Evolutionary conservation across 2,113 vertebrate genomes (phyloP).

Genomic region (Ptilonorhynchus violaceus): DNA sequence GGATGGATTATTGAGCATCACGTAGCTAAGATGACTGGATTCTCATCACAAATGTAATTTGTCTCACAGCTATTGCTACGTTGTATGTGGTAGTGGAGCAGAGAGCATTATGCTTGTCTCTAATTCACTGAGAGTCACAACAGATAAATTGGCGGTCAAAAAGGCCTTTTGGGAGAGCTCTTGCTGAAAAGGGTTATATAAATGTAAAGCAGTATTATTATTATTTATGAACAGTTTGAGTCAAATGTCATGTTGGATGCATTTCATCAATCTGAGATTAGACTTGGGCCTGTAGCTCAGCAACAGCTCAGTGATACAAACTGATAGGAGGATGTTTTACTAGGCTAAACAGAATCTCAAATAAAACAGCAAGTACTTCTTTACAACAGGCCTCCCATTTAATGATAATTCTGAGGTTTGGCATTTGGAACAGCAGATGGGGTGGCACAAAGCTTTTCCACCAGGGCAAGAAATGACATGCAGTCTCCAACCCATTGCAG

Average conservation of each 20-base stretch:
- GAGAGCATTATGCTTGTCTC: not conserved
- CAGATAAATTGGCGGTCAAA: conserved; percentile 45
- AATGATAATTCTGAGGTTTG: conserved; percentile 5
- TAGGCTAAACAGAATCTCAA: conserved; percentile 56
- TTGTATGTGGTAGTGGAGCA: not conserved
- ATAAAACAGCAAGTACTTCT: conserved; percentile 19
- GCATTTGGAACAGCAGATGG: conserved; percentile 55
- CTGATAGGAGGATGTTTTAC: conserved; percentile 39
- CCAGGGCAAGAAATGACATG: not conserved
- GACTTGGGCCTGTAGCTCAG: conserved; percentile 24
- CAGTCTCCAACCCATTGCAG: not conserved
- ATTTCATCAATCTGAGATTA: conserved; percentile 58
- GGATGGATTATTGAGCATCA: not conserved
- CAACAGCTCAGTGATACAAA: conserved; percentile 21
- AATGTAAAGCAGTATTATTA: conserved; percentile 32
- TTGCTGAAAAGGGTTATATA: conserved; percentile 42
- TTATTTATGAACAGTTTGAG: conserved; percentile 59
- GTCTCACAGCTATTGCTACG: not conserved
- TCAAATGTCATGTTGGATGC: conserved; percentile 45
- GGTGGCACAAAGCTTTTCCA: not conserved
- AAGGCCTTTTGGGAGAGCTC: conserved; percentile 25
- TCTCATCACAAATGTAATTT: conserved; percentile 3
- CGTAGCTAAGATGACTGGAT: not conserved
- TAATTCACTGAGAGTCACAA: conserved; percentile 37
- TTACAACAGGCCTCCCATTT: not conserved